Evolutionary conservation across 2,797 vertebrate genomes (phyloP).

Genomic region (Chelon labrosus): DNA sequence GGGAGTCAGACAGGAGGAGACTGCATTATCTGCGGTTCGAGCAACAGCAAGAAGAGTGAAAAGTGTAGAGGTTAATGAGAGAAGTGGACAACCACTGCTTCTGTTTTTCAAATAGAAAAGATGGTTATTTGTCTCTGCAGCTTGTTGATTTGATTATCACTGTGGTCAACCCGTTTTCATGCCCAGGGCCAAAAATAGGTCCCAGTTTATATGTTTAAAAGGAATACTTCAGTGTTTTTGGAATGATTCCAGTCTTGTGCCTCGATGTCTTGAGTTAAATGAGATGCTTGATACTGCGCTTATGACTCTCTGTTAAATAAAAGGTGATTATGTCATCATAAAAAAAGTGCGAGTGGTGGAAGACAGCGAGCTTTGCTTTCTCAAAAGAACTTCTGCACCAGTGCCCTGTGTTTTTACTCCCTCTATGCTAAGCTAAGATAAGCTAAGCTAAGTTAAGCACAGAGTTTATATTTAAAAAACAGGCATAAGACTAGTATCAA

Average conservation of each 20-base stretch:
- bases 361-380: not conserved
- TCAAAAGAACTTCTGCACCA: not conserved
- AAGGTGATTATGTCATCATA: not conserved
- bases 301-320: no score
- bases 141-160: not conserved
- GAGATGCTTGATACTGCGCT: not conserved
- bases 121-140: not conserved
- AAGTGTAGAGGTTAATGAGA: constrained; percentile 32
- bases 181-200: no score
- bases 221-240: no score
- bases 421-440: constrained; percentile 3
- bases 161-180: not conserved
- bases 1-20: constrained; percentile 22
- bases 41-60: constrained; percentile 37
- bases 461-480: not conserved
- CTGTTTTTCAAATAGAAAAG: constrained; percentile 25
- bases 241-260: no score
- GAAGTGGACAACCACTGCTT: not conserved
- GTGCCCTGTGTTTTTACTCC: not conserved
- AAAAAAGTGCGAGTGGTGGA: not conserved
- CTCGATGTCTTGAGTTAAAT: no score
- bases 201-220: no score
- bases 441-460: not conserved
- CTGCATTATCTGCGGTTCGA: constrained; percentile 35
- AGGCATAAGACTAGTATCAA: no score